Evolutionary conservation across 2,888 invertebrate genomes (phyloP).

Genomic region (Erebia ligea): DNA sequence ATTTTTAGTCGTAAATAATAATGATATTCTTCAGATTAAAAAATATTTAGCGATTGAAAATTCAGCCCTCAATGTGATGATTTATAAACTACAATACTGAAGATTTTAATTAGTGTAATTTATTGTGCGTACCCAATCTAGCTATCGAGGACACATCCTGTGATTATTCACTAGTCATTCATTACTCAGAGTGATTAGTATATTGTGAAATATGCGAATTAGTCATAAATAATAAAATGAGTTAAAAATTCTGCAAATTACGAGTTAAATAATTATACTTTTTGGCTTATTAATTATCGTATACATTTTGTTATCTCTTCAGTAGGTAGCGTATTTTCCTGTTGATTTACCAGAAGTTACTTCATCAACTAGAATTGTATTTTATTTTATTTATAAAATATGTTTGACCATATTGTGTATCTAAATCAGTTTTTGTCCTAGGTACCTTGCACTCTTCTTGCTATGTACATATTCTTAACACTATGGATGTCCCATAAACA

Average conservation of each 20-base stretch:
- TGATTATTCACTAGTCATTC: constrained; percentile 60
- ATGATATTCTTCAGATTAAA: too few relatives aligned
- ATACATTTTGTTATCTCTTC: not conserved
- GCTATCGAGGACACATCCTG: constrained; percentile 55
- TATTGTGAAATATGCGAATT: constrained; percentile 43
- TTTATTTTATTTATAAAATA: not conserved
- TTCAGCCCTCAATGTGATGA: too few relatives aligned
- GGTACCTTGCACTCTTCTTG: too few relatives aligned
- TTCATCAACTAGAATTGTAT: not conserved
- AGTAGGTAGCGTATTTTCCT: constrained; percentile 1
- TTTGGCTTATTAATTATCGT: constrained; percentile 13
- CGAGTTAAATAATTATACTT: not conserved
- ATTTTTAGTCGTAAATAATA: too few relatives aligned
- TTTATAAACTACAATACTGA: too few relatives aligned
- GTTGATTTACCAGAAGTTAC: not conserved
- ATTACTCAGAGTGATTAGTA: constrained; percentile 59
- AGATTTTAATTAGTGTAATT: constrained; percentile 6
- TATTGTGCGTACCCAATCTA: not conserved
- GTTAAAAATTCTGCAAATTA: constrained; percentile 21
- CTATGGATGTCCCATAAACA: not conserved
- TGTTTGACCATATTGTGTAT: too few relatives aligned
- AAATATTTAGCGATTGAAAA: too few relatives aligned
- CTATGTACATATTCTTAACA: too few relatives aligned
- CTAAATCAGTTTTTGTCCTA: not conserved
- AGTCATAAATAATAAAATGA: constrained; percentile 42